phyloP scores from a whole-genome alignment of 1,140 invertebrate species.

The Mizuhopecten yessoensis region DNA sequence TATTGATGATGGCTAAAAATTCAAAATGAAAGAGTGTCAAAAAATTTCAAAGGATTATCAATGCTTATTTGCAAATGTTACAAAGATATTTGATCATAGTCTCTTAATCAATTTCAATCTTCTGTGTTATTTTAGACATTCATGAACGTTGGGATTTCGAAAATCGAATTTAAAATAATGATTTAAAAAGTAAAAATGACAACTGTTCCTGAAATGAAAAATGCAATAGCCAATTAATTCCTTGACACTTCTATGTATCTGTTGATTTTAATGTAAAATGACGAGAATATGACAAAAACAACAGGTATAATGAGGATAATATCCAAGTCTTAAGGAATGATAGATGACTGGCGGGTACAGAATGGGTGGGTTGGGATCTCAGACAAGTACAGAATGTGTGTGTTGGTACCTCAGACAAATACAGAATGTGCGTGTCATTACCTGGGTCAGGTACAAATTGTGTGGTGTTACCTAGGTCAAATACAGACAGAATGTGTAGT shows the following conservation, averaged over 20 bases:
- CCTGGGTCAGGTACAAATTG: too few species aligned
- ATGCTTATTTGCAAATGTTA: neutral
- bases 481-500: too few species aligned
- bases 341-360: neutral
- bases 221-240: constrained; percentile 19
- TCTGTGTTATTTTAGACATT: neutral
- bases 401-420: too few species aligned
- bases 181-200: neutral
- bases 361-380: neutral
- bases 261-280: constrained; percentile 19
- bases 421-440: too few species aligned
- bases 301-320: neutral
- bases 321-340: neutral
- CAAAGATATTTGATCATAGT: neutral
- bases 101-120: neutral
- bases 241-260: neutral
- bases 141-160: too few species aligned
- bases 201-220: neutral
- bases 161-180: too few species aligned
- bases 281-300: constrained; percentile 35
- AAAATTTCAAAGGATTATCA: neutral
- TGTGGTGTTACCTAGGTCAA: too few species aligned
- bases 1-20: neutral
- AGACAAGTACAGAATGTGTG: too few species aligned
- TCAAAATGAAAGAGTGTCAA: neutral